Base-by-base conservation (phyloP, 2,113 vertebrate genomes). In the Clinocottus analis region DNA sequence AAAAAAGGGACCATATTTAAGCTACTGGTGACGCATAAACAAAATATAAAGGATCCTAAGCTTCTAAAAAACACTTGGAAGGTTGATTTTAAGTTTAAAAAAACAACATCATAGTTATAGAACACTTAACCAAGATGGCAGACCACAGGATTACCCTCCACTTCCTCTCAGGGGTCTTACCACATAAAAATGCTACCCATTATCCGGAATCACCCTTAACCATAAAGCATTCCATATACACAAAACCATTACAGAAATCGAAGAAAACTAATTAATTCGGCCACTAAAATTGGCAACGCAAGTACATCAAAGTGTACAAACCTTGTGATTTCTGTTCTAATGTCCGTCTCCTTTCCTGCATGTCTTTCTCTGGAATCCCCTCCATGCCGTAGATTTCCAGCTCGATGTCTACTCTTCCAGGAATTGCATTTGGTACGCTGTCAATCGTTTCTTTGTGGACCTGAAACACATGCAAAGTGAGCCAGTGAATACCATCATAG, bases 351-450 rank as follows among this genome's bases (percentile, higher is more conserved):
- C 98, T 95, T 79, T 99, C 98, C 87, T 99, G 98, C 97, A 99
- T 98, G 64, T 99, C 98, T 92, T 99, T 99, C 76, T 99, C 98
- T 79, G 98, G 98, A 93, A 99, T 99, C 72, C 98, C 98, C 79
- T 99, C 98, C 98, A 99, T 99, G 62, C 98, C 98, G 60, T 99
- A 99, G 82, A 99, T 99, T 94, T 99, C 98, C 94, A 99, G 92
- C 87, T 99, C 98, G 59, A 99, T 98, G 72, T 99, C 98, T 62
- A 96, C 97, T 93, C 98, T 96, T 84, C 98, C 98, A 2, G 98
- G 98, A 92, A 99, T 99, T 39, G 98, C 98, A 91, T 99, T 99
- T 84, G 98, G 98, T 84, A 99, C 98, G 69, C 97, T 97, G 80
- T 99, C 98, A 92, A 99, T 98, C 5, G 98, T 99, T 92, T 99